These are phyloP conservation scores for Idaea straminata DNA, from an alignment of 2,888 invertebrate species.

Conservation along the genomic window DNA sequence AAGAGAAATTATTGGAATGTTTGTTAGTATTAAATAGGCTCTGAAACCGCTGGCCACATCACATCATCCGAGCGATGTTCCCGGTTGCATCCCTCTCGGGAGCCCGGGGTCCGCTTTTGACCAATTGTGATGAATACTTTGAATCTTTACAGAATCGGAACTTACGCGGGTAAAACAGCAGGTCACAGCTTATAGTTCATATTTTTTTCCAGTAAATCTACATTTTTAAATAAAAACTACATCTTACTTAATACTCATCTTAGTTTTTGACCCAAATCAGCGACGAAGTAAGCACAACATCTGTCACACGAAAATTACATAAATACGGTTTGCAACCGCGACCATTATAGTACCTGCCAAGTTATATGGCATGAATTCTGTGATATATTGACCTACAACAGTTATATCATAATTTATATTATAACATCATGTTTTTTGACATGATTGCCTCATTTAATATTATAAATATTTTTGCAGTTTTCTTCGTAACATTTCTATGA, in stretches of 20 bases:
- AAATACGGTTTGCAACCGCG: background rate
- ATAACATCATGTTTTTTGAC: background rate
- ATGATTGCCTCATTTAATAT: background rate
- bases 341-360: background rate
- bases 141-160: too few species aligned
- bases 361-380: background rate
- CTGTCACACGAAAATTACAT: background rate
- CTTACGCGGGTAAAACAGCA: too few species aligned
- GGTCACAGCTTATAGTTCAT: background rate
- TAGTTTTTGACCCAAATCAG: background rate
- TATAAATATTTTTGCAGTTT: background rate
- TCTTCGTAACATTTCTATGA: background rate
- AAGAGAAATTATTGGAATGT: too few species aligned
- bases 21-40: too few species aligned
- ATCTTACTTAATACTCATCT: background rate
- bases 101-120: too few species aligned
- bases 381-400: background rate
- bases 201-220: too few species aligned
- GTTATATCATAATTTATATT: background rate
- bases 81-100: too few species aligned
- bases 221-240: background rate
- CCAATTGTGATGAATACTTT: too few species aligned
- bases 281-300: background rate
- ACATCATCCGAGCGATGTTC: too few species aligned
- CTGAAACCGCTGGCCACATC: too few species aligned